These are phyloP conservation scores for Entomyzon cyanotis DNA, from an alignment of 2,113 vertebrate species.

Conservation along the genomic window DNA sequence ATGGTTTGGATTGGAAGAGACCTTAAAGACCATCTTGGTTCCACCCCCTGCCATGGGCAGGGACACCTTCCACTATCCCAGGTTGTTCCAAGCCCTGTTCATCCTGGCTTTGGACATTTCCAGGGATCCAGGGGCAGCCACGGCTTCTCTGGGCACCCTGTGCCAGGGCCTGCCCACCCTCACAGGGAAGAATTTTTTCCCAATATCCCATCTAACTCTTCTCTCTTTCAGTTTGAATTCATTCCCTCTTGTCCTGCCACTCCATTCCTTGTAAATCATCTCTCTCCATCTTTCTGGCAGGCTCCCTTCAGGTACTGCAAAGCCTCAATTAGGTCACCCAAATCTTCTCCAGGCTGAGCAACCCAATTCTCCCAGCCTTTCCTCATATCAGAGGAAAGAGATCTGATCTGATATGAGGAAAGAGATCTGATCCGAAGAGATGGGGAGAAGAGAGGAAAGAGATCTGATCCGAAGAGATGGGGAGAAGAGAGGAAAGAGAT, in stretches of 20 bases:
- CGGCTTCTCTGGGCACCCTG: background rate
- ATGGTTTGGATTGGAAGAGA: background rate
- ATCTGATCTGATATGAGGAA: no score
- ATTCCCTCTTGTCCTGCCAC: background rate
- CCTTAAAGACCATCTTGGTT: background rate
- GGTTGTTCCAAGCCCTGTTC: fast-evolving
- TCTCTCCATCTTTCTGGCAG: background rate
- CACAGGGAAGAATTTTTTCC: background rate
- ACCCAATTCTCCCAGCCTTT: no score
- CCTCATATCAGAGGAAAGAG: no score
- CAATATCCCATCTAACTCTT: background rate
- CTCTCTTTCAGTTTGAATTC: background rate
- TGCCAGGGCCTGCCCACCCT: fast-evolving
- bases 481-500: no score
- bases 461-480: no score
- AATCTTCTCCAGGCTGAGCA: background rate
- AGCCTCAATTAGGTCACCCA: no score
- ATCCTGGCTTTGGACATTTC: fast-evolving
- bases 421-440: no score
- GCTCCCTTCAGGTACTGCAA: background rate
- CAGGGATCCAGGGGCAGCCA: background rate
- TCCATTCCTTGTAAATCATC: background rate
- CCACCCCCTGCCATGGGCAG: background rate
- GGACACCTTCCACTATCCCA: background rate
- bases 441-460: no score